Percentiles rank a stretch among this genome's conserved stretches.
Conservation (phyloP, 37 sponge, comb jelly and placozoan genomes). For the Bolinopsis microptera region DNA sequence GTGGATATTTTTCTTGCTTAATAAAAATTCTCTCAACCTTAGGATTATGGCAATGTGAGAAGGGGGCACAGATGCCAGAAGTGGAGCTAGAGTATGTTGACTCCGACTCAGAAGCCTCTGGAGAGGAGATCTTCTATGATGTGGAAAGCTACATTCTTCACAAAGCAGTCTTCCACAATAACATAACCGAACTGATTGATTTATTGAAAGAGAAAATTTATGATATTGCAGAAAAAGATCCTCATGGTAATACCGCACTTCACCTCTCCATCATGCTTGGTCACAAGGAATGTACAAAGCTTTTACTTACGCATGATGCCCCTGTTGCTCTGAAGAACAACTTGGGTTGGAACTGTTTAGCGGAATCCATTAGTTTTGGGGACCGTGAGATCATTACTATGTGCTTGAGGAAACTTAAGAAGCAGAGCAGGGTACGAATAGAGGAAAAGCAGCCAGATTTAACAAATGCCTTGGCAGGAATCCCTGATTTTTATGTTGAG, state of each 20-base stretch:
- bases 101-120: background rate
- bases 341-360: conserved; percentile 86
- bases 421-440: conserved; percentile 45
- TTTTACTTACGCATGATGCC: conserved; percentile 71
- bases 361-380: conserved; percentile 90
- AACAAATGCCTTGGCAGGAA: conserved; percentile 67
- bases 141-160: conserved; percentile 68
- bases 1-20: too few species aligned
- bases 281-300: conserved; percentile 72
- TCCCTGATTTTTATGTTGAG: conserved; percentile 86
- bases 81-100: conserved; percentile 42
- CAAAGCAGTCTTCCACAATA: conserved; percentile 75
- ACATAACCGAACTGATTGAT: conserved; percentile 64
- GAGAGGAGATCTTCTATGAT: conserved; percentile 53
- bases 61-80: background rate
- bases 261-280: conserved; percentile 88
- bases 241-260: conserved; percentile 83
- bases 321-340: conserved; percentile 81
- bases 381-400: conserved; percentile 76
- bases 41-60: background rate
- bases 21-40: too few species aligned
- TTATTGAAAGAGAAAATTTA: conserved; percentile 38
- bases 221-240: conserved; percentile 68
- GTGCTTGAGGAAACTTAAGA: conserved; percentile 34
- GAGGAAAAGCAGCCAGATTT: conserved; percentile 60